Conservation (phyloP, 2,888 invertebrate species). For the Kuschelorhynchus macadamiae region DNA sequence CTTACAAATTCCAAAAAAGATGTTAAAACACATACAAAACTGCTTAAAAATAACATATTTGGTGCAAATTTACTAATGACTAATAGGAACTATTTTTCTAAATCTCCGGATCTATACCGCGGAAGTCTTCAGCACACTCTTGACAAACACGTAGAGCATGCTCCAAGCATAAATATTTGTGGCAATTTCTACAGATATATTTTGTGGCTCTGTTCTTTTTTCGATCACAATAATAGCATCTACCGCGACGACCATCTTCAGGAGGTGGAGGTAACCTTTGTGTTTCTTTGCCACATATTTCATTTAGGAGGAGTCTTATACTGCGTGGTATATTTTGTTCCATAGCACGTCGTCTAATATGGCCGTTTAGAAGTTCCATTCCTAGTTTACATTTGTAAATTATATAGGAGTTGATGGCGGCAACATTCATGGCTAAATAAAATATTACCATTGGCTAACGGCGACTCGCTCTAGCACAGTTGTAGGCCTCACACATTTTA, state of each 20-base stretch:
- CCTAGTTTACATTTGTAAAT: slow-evolving; percentile 12
- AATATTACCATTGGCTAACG: slow-evolving; percentile 50
- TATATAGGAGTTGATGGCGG: slow-evolving; percentile 39
- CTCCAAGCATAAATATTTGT: slow-evolving; percentile 3
- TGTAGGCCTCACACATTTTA: slow-evolving; percentile 46
- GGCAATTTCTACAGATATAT: background rate
- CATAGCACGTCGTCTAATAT: background rate
- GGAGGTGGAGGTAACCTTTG: slow-evolving; percentile 6
- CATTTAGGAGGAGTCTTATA: slow-evolving; percentile 4
- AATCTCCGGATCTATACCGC: too few species aligned
- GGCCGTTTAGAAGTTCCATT: slow-evolving; percentile 1
- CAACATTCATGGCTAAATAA: slow-evolving; percentile 46
- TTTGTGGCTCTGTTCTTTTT: slow-evolving; percentile 6
- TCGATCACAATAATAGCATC: slow-evolving; percentile 8
- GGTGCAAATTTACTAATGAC: too few species aligned
- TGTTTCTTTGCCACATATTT: background rate
- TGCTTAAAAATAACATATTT: too few species aligned
- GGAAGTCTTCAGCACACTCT: background rate
- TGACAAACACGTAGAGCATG: slow-evolving; percentile 10
- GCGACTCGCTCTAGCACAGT: slow-evolving; percentile 44
- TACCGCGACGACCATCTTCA: background rate
- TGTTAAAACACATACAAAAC: too few species aligned
- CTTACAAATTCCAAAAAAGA: too few species aligned
- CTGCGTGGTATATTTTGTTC: slow-evolving; percentile 1
- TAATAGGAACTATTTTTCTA: too few species aligned